Evolutionary conservation across 2,113 vertebrate genomes (phyloP), one percentile per base, ranked within the genome.

Genomic region (Mus musculus): DNA sequence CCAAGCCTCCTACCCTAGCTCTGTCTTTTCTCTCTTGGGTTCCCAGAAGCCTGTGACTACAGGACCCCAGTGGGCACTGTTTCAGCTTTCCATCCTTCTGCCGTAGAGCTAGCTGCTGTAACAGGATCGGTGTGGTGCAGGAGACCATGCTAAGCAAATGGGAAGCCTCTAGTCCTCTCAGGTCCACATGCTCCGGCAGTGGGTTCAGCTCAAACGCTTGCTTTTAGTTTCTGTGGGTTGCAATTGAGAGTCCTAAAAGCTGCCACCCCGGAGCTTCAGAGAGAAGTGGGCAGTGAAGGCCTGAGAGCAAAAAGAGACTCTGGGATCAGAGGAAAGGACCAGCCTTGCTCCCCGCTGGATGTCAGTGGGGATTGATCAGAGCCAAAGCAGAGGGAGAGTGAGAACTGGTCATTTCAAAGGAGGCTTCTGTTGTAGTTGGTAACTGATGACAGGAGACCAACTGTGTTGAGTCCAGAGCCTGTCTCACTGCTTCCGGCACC

Each of bases 11-110:
- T n/a, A 39, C 30, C 39, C 42, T 33, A 33, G 39, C 5, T 46
- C 94, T 92, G 84, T 6, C 26, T 97, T 86, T 93, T 82, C 42
- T 72, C 87, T 95, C 56, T 96, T 12, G 54, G 52, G 12, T 24
- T 95, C 20, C 71, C 39, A 0, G 73, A 65, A 71, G 61, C 61
- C 26, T 4, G 52, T 3, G 59, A 14, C 19, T 1, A 22, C 28
- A 17, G 28, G 73, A n/a, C 63, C 19, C 39, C 28, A 30, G 12
- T 24, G 61, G 46, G 65, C 28, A 56, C 10, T 20, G 91, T 92
- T 92, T 36, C 5, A 73, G 33, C 20, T 82, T 93, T 52, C 54
- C 88, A 92, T 36, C 30, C 20, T 30, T 80, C 22, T 2, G 0
- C 26, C 69, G 26, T 1, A 49, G n/a, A 73, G 89, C 14, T 26